Conservation (phyloP, 2,888 invertebrate genomes). For the Itoplectis maculator region DNA sequence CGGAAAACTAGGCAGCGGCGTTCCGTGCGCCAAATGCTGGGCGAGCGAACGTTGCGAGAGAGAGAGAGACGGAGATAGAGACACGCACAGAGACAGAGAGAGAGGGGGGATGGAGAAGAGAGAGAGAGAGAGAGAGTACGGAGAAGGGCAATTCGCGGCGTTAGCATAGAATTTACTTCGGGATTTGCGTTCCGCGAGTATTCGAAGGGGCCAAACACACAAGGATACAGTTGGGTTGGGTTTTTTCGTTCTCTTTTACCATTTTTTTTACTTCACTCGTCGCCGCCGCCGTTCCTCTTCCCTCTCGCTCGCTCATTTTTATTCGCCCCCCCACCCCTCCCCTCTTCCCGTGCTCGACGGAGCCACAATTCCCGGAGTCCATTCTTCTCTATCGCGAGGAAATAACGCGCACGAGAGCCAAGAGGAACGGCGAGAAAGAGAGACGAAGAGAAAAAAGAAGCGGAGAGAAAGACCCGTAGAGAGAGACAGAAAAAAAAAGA, state of each 20-base stretch:
- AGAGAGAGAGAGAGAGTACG: slow-evolving; percentile 30
- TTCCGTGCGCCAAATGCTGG: slow-evolving; percentile 25
- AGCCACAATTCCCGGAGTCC: no score
- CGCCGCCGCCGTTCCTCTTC: slow-evolving; percentile 39
- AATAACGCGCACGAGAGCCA: no score
- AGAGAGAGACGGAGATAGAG: not conserved
- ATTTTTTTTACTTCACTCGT: no score
- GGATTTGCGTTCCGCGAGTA: slow-evolving; percentile 41
- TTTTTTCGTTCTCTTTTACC: slow-evolving; percentile 33
- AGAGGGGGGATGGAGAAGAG: slow-evolving; percentile 49
- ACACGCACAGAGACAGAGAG: not conserved
- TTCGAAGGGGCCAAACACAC: slow-evolving; percentile 39
- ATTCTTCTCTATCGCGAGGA: slow-evolving; percentile 16
- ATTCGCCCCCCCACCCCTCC: not conserved
- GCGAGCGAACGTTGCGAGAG: not conserved
- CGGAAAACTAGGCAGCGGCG: slow-evolving; percentile 28
- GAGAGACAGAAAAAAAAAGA: slow-evolving; percentile 17
- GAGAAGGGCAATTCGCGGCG: slow-evolving; percentile 62
- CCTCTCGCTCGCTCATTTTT: slow-evolving; percentile 19
- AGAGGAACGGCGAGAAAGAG: not conserved
- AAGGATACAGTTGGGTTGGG: slow-evolving; percentile 50
- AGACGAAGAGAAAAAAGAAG: not conserved
- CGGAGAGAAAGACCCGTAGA: no score
- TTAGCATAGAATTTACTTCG: slow-evolving; percentile 59
- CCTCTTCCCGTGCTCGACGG: no score